These are phyloP conservation scores for Stenolophus ochropezus DNA, from an alignment of 2,888 invertebrate genomes.

Conservation along the genomic window DNA sequence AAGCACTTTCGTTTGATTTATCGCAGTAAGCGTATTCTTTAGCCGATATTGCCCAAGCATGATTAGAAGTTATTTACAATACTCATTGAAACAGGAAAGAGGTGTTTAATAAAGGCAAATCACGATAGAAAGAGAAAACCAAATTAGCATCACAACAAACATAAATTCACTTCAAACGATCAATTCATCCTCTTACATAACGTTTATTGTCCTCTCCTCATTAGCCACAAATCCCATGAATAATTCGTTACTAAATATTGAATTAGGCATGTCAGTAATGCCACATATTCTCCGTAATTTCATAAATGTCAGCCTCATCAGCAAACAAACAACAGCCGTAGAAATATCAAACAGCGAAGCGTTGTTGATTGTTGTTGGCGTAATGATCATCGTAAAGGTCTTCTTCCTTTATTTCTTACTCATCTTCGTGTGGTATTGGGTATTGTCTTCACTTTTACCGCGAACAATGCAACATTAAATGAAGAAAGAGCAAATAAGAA, in stretches of 20 bases:
- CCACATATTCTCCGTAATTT: constrained; percentile 42
- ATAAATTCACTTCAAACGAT: constrained; percentile 36
- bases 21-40: constrained; percentile 18
- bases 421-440: not conserved
- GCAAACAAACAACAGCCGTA: constrained; percentile 22
- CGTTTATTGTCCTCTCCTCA: constrained; percentile 42
- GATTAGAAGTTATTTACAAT: constrained; percentile 34
- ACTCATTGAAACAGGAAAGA: constrained; percentile 40
- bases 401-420: not conserved
- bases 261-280: constrained; percentile 23
- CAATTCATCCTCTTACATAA: constrained; percentile 43
- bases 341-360: constrained; percentile 35
- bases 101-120: constrained; percentile 42
- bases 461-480: not conserved
- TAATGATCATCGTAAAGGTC: constrained; percentile 44
- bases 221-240: constrained; percentile 43
- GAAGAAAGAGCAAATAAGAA: not conserved
- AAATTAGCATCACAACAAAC: constrained; percentile 37
- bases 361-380: constrained; percentile 44
- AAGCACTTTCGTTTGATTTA: constrained; percentile 40
- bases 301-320: constrained; percentile 57
- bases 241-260: constrained; percentile 46
- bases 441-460: not conserved
- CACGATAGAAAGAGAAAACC: constrained; percentile 45
- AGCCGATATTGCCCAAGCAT: constrained; percentile 33